Conservation (phyloP, 2,797 vertebrate species). For the Anguilla marmorata region DNA sequence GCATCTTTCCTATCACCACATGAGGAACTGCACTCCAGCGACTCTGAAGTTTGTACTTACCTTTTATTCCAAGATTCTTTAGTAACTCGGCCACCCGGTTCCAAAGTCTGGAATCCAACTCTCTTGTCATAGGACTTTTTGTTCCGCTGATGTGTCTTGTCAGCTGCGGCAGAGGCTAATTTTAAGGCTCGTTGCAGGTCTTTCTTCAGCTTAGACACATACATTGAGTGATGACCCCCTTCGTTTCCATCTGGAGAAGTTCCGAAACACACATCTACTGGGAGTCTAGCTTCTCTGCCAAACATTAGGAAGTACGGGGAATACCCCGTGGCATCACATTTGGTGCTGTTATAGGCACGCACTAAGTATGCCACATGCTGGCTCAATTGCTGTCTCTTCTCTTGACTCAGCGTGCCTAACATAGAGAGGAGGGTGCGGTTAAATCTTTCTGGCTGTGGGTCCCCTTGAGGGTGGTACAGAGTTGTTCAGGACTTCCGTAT, state of each 20-base stretch:
- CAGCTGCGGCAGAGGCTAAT: too few relatives aligned
- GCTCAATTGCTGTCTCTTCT: constrained; percentile 30
- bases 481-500: constrained; percentile 15
- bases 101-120: too few relatives aligned
- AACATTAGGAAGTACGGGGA: constrained; percentile 39
- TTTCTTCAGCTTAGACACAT: too few relatives aligned
- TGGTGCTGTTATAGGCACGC: constrained; percentile 26
- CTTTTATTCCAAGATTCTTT: too few relatives aligned
- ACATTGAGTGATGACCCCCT: too few relatives aligned
- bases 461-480: constrained; percentile 35
- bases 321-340: constrained; percentile 26
- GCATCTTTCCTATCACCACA: too few relatives aligned
- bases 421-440: constrained; percentile 33
- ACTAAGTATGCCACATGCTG: constrained; percentile 23
- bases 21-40: too few relatives aligned
- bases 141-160: too few relatives aligned
- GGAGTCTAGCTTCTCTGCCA: constrained; percentile 33
- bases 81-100: too few relatives aligned
- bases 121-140: too few relatives aligned
- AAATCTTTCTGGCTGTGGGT: constrained; percentile 33
- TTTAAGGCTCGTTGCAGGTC: too few relatives aligned
- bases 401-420: constrained; percentile 1
- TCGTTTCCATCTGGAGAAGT: background rate
- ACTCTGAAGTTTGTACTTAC: too few relatives aligned
- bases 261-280: constrained; percentile 30